Conservation (phyloP, 2,797 vertebrate genomes). For the Sebastiscus tertius region DNA sequence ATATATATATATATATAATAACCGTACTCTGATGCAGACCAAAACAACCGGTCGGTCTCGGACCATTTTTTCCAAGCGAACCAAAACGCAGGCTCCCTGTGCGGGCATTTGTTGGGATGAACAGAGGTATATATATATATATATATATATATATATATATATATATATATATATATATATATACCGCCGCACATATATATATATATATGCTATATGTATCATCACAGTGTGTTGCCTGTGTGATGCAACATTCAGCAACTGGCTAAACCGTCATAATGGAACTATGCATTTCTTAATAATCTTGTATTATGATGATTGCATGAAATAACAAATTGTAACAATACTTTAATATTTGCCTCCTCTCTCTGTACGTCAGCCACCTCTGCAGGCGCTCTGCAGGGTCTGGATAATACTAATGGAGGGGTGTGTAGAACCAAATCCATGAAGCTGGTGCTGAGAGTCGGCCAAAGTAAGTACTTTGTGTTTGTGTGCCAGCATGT, state of each 20-base stretch:
- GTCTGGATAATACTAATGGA: slow-evolving; percentile 94
- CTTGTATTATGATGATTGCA: neutral
- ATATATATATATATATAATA: neutral
- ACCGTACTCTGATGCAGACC: too few relatives aligned
- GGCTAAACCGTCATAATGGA: slow-evolving; percentile 1
- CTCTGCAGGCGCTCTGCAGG: slow-evolving; percentile 92
- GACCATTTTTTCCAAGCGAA: too few relatives aligned
- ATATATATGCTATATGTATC: neutral
- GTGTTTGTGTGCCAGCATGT: slow-evolving; percentile 10
- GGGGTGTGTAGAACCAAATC: slow-evolving; percentile 94
- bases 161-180: too few relatives aligned
- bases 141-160: neutral
- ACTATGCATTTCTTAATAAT: neutral
- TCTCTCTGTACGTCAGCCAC: slow-evolving; percentile 86
- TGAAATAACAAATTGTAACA: neutral
- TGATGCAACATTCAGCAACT: slow-evolving; percentile 61
- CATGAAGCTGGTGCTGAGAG: slow-evolving; percentile 98
- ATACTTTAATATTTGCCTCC: neutral
- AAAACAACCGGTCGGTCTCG: too few relatives aligned
- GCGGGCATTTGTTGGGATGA: too few relatives aligned
- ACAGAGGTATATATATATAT: neutral
- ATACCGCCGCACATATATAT: too few relatives aligned
- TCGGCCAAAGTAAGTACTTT: slow-evolving; percentile 93
- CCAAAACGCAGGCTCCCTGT: too few relatives aligned
- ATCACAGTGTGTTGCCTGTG: neutral